Evolutionary conservation across 2,113 vertebrate genomes (phyloP), one percentile per base, ranked within the genome.

Genomic region (Spheniscus mendiculus): DNA sequence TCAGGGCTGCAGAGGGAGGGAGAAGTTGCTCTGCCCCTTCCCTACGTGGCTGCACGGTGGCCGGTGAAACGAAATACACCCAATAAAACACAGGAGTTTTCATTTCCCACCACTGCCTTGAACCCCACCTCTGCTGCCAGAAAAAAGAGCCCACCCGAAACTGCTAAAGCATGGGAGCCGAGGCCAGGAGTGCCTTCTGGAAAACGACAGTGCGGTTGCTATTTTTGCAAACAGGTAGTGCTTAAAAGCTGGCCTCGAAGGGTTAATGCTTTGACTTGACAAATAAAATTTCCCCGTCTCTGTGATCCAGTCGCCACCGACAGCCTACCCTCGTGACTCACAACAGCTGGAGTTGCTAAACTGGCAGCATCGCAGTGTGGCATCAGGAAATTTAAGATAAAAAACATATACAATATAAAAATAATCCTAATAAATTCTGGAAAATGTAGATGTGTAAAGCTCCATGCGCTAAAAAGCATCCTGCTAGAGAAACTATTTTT

Each of bases 401-500:
- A 89, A 95, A 66, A 3, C 25, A 85, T 65, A 83, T 66, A 56
- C 63, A 76, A 71, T 32, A 47, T 7, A 22, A 93, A 96, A 96
- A 96, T 66, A 93, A 91, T 94, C 86, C 83, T 93, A 93, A 96
- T 96, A 96, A 78, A 94, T 89, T 93, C 96, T 91, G 93, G 82
- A 62, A 97, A 95, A 92, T 6, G 52, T 55, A 94, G 97, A 97
- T 36, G 74, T 74, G 89, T 78, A 96, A 94, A 97, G 80, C 91
- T 36, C 77, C 5, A 22, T 3, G 5, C 1, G 13, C 92, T 89
- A 92, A 93, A 96, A 97, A 87, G 87, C 97, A 96, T 95, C 96
- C 94, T 56, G 84, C 87, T 73, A 86, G 67, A 97, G 92, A 93
- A 96, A 97, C 97, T 98, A 97, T 98, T 98, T 98, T 98, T 96